Conservation (phyloP, 2,113 vertebrate species). For the Pontoporia blainvillei region DNA sequence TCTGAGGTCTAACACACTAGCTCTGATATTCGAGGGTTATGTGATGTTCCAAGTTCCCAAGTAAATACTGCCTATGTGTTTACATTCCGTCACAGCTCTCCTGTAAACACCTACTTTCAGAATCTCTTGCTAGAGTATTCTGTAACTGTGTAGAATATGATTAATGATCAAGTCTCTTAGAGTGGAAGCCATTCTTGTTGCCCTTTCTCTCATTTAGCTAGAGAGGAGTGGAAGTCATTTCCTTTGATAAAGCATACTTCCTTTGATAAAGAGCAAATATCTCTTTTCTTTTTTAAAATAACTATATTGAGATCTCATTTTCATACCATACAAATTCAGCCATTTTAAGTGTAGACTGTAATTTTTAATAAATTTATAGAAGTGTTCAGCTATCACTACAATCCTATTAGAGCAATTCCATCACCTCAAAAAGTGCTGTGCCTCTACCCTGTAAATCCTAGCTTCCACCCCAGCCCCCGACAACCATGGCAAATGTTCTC, state of each 20-base stretch:
- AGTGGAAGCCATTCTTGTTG: background rate
- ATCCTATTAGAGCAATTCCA: background rate
- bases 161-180: background rate
- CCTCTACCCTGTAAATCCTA: background rate
- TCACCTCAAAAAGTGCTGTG: background rate
- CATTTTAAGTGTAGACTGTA: background rate
- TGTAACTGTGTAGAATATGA: background rate
- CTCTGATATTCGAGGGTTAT: background rate
- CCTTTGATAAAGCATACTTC: background rate
- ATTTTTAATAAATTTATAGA: background rate
- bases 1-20: background rate
- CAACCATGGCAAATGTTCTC: background rate
- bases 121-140: background rate
- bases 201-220: background rate
- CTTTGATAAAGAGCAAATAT: background rate
- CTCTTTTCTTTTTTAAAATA: background rate
- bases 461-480: background rate
- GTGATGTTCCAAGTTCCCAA: background rate
- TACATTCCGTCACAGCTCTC: background rate
- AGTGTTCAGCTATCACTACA: background rate
- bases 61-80: background rate
- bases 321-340: background rate
- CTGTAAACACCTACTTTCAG: background rate
- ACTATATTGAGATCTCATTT: background rate
- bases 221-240: background rate